Base-by-base conservation (phyloP, 2,113 vertebrate genomes). In the Aldabrachelys gigantea region DNA sequence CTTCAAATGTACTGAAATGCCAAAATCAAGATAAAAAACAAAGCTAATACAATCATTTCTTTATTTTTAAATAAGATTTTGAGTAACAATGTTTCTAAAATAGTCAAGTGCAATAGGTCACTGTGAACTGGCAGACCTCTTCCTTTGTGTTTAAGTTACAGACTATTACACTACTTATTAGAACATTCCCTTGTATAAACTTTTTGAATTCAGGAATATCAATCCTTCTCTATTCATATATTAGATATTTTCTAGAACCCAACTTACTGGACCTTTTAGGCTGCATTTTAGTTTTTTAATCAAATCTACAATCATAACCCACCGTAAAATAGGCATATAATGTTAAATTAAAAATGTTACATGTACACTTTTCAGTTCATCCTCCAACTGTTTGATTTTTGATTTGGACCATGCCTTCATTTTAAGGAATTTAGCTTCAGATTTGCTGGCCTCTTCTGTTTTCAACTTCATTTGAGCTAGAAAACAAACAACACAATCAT, bases 341-440 rank as follows among this genome's bases (percentile, higher is more conserved):
- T 5, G 53, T 47, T 49, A 83, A 85, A 47, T 10, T 35, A 41
- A 84, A 8, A 89, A 93, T 8, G 62, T 80, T 62, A 80, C 72
- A 97, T 99, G 91, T 97, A 98, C 98, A 92, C 97, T 99, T 98
- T 98, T 99, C 14, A 99, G 91, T 88, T 99, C 99, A 56, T 99
- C 99, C 90, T 99, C 99, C 94, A 99, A 93, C 91, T 99, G 99
- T 90, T 98, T 98, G 95, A 99, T 99, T 53, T 98, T 98, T 86
- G 98, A 97, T 89, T 99, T 99, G 22, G 99, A 99, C 99, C 99
- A 99, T 10, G 99, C 99, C 96, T 99, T 99, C 96, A 98, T 99
- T 96, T 99, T 99, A 92, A 99, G 95, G 96, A 99, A 99, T 94
- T 99, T 99, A 31, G 98, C 98, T 91, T 99, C 99, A 16, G 99